Evolutionary conservation across 2,888 invertebrate genomes (phyloP).

Genomic region (Pheosia gnoma): DNA sequence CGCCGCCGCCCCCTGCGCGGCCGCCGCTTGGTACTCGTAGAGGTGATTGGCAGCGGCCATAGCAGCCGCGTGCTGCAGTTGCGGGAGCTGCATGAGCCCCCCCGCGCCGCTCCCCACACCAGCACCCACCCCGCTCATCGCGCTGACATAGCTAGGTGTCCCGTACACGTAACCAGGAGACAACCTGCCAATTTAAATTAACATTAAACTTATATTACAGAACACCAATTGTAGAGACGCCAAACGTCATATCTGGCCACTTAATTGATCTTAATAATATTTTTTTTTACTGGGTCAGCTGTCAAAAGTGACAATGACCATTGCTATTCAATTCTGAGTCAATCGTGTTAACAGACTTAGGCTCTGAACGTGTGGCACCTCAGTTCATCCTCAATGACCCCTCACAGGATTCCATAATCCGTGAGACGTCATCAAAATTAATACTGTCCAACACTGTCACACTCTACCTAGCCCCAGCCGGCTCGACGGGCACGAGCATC

Average conservation of each 20-base stretch:
- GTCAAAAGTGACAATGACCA: too few relatives aligned
- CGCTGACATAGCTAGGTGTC: slow-evolving; percentile 91
- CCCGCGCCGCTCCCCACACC: slow-evolving; percentile 85
- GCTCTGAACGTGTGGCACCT: slow-evolving; percentile 39
- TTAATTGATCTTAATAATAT: too few relatives aligned
- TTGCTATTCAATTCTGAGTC: slow-evolving; percentile 10
- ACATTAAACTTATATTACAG: slow-evolving; percentile 12
- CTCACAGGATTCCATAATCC: slow-evolving; percentile 39
- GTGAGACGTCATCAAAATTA: slow-evolving; percentile 62
- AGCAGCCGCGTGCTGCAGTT: slow-evolving; percentile 89
- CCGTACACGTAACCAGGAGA: slow-evolving; percentile 89
- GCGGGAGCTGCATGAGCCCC: slow-evolving; percentile 88
- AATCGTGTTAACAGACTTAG: slow-evolving; percentile 1
- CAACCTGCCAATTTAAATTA: slow-evolving; percentile 64
- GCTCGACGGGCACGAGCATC: slow-evolving; percentile 72
- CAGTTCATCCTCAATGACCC: slow-evolving; percentile 49
- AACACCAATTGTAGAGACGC: slow-evolving; percentile 18
- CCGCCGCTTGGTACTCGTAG: slow-evolving; percentile 92
- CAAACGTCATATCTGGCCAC: slow-evolving; percentile 23
- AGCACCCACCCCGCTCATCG: slow-evolving; percentile 85
- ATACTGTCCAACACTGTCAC: slow-evolving; percentile 53
- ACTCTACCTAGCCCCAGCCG: slow-evolving; percentile 80
- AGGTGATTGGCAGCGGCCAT: slow-evolving; percentile 92
- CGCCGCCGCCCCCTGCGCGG: slow-evolving; percentile 88
- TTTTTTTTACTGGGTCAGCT: too few relatives aligned